Base-by-base conservation (phyloP, 2,113 vertebrate species). In the Leuciscus idus region DNA sequence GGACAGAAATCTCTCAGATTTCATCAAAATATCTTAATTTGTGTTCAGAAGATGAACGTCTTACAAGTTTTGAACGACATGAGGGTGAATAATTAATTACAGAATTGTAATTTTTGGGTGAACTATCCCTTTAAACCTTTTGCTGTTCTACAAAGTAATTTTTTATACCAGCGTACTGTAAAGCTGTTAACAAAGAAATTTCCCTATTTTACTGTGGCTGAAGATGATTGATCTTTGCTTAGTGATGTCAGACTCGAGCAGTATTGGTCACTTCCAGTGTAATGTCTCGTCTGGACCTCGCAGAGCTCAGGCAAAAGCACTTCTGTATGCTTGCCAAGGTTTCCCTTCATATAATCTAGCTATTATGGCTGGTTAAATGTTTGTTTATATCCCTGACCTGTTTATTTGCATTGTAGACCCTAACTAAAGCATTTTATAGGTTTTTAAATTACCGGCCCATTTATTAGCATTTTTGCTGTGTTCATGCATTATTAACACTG, bases 401-500 rank as follows among this genome's bases (percentile, higher is more conserved):
- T 64, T 84, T 87, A 68, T 83, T 83, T 85, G 64, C 52, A 74
- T 84, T 83, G 78, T 87, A 64, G 33, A 73, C 55, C 81, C 62
- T 55, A 50, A 52, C 36, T 46, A 77, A 83, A 70, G 19, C 52
- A 23, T 50, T 86, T 90, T 82, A 84, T 66, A 11, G 84, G 84
- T 68, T 70, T 84, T 80, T 72, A 39, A 59, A 66, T 59, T 23
- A 55, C 17, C 36, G 39, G 36, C 4, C 11, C 46, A 70, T 61
- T 81, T 75, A 43, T 86, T 72, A 26, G 6, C 43, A 62, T 84
- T 70, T 81, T 28, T 74, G 39, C 26, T 28, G 1, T 48, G 85
- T 90, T 87, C 83, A 23, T 91, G 76, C 88, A 87, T 88, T 91
- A 90, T 87, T 88, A 77, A 80, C 23, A 21, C 7, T 23, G 68